Conservation (phyloP, 2,797 vertebrate genomes). For the Euphonia xanthogaster region DNA sequence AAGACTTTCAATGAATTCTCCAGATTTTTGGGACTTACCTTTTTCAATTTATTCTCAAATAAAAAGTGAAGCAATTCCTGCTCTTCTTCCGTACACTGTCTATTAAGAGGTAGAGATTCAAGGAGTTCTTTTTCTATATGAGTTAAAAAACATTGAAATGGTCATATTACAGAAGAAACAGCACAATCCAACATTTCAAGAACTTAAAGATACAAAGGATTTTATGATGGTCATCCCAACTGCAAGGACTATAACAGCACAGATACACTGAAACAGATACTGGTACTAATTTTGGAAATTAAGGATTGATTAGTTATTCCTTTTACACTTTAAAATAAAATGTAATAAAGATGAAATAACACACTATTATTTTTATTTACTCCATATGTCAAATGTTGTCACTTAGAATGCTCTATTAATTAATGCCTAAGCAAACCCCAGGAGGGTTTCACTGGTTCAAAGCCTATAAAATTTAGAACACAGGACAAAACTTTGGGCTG, state of each 20-base stretch:
- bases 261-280: neutral
- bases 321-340: neutral
- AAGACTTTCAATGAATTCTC: neutral
- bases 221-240: neutral
- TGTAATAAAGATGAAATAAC: neutral
- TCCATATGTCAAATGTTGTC: neutral
- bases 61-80: conserved; percentile 93
- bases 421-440: neutral
- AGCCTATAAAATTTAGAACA: neutral
- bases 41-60: conserved; percentile 98
- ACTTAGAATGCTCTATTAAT: neutral
- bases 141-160: neutral
- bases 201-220: neutral
- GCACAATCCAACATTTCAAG: neutral
- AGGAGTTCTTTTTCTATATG: conserved; percentile 85
- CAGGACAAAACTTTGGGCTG: neutral
- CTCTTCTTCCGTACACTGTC: conserved; percentile 91
- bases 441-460: neutral
- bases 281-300: neutral
- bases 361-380: neutral
- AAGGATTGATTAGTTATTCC: neutral
- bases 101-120: conserved; percentile 82
- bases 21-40: conserved; percentile 76
- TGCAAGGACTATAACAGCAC: neutral
- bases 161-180: neutral